phyloP scores from a whole-genome alignment of 1,140 invertebrate species.

The Cyphomyrmex costatus region DNA sequence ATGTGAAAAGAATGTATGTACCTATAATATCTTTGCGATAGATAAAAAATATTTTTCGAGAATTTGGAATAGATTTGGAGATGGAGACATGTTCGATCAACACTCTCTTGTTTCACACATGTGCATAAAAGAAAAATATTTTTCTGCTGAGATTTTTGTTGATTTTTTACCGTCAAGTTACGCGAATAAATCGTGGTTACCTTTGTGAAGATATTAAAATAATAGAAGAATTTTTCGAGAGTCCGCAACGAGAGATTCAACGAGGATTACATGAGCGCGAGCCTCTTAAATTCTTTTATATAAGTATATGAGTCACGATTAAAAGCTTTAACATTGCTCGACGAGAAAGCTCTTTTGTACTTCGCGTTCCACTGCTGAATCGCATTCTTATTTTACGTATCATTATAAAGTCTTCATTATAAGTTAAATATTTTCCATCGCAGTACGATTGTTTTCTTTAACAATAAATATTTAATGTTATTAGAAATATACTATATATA shows the following conservation, averaged over 20 bases:
- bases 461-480: constrained; percentile 1
- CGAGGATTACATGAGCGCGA: constrained; percentile 30
- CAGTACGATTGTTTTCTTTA: not conserved
- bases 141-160: constrained; percentile 23
- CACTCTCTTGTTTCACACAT: constrained; percentile 27
- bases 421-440: not conserved
- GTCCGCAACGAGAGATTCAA: constrained; percentile 16
- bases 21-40: not conserved
- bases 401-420: constrained; percentile 14
- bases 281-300: constrained; percentile 43
- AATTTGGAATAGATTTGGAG: not conserved
- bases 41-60: constrained; percentile 15
- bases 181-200: not conserved
- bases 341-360: constrained; percentile 24
- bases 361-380: constrained; percentile 21
- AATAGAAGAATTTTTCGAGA: constrained; percentile 50
- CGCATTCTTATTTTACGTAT: constrained; percentile 27
- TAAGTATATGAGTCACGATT: constrained; percentile 40
- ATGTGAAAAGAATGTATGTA: constrained; percentile 23
- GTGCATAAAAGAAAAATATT: constrained; percentile 43
- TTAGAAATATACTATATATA: too few relatives aligned
- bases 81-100: not conserved
- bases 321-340: constrained; percentile 43
- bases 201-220: constrained; percentile 40
- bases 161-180: constrained; percentile 25